A percentile compares a stretch with the other conserved stretches of the same genome.
phyloP scores from a whole-genome alignment of 2,888 invertebrate species.

The Chelonus formosanus region DNA sequence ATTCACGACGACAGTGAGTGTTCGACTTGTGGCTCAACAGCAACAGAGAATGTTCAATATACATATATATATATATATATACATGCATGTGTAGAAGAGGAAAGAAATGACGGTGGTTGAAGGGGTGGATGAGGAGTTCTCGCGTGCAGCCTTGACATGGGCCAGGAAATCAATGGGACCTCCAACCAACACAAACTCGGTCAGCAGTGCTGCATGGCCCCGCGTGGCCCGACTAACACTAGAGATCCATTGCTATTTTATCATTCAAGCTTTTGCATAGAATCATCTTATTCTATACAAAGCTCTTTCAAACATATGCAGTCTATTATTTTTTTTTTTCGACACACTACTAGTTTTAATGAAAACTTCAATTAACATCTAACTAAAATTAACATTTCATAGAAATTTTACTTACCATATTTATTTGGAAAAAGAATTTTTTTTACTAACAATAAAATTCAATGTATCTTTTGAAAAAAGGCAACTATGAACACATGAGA shows the following conservation, averaged over 20 bases:
- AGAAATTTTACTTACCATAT: no score
- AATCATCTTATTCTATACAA: background rate
- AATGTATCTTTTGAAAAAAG: no score
- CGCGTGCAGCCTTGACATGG: conserved; percentile 66
- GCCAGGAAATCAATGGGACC: conserved; percentile 65
- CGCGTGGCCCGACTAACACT: conserved; percentile 36
- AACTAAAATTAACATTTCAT: no score
- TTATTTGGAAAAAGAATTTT: no score
- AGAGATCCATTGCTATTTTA: conserved; percentile 23
- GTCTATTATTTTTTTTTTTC: conserved; percentile 2
- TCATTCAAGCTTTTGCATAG: conserved; percentile 21
- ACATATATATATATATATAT: conserved; percentile 6
- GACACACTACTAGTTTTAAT: background rate
- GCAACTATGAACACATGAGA: background rate
- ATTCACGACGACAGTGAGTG: conserved; percentile 12
- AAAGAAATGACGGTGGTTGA: conserved; percentile 19
- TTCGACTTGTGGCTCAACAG: conserved; percentile 9
- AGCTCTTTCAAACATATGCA: background rate
- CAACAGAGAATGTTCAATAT: background rate
- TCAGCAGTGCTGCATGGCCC: conserved; percentile 48
- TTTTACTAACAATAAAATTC: no score
- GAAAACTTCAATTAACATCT: no score
- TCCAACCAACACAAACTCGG: conserved; percentile 62
- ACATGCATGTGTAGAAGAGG: conserved; percentile 19
- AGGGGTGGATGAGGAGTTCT: conserved; percentile 47